A percentile compares a stretch with the other conserved stretches of the same genome.
These are phyloP conservation scores for Suillia variegata DNA, from an alignment of 2,888 invertebrate genomes.

Conservation along the genomic window DNA sequence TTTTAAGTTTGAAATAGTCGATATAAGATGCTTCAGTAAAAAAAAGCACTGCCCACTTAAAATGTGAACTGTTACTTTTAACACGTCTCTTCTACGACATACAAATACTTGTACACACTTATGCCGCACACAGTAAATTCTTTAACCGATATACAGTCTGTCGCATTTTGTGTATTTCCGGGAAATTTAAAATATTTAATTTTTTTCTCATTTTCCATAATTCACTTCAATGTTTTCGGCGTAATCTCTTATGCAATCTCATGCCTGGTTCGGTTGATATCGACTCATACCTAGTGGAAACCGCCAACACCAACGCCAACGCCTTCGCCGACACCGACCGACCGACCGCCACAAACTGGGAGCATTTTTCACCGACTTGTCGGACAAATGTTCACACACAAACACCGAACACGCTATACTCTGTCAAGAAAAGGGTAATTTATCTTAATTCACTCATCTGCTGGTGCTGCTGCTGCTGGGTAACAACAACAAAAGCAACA, in stretches of 20 bases:
- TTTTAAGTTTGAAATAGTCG: too few relatives aligned
- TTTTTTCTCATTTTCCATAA: not conserved
- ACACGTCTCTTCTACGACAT: too few relatives aligned
- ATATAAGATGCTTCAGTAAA: too few relatives aligned
- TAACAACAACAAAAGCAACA: not conserved
- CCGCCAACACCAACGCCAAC: not conserved
- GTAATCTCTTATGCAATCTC: not conserved
- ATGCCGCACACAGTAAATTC: too few relatives aligned
- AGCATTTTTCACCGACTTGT: not conserved
- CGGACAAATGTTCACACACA: conserved; percentile 4
- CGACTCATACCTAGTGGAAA: not conserved
- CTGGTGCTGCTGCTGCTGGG: not conserved
- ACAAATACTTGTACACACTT: too few relatives aligned
- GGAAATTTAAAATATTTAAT: too few relatives aligned
- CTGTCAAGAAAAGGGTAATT: conserved; percentile 12
- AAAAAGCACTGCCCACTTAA: too few relatives aligned
- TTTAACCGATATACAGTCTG: too few relatives aligned
- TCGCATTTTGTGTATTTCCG: too few relatives aligned
- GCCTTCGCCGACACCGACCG: too few relatives aligned
- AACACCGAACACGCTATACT: conserved; percentile 3
- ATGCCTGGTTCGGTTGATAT: not conserved
- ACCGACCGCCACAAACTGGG: too few relatives aligned
- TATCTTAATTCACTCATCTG: conserved; percentile 20
- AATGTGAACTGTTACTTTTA: too few relatives aligned
- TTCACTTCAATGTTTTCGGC: conserved; percentile 1